These are phyloP conservation scores for Chamaetylas fuelleborni DNA, from an alignment of 2,113 vertebrate genomes.

Conservation along the genomic window DNA sequence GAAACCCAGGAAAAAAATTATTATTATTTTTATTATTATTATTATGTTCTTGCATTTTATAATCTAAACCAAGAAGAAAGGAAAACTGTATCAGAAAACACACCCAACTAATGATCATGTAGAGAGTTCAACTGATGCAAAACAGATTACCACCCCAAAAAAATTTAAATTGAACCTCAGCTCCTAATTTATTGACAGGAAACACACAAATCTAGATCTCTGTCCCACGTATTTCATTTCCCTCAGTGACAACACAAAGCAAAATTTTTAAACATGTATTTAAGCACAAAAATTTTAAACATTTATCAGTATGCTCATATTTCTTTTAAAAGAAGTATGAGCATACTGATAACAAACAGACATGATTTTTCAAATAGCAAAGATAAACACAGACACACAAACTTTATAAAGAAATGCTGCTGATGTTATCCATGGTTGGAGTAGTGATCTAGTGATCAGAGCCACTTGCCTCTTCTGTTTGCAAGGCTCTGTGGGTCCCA, in stretches of 20 bases:
- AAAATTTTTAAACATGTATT: not conserved
- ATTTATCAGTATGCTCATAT: not conserved
- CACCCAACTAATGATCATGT: not conserved
- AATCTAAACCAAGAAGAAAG: not conserved
- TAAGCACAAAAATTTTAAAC: not conserved
- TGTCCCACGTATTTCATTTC: not conserved
- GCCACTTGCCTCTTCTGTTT: not conserved
- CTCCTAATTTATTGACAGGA: not conserved
- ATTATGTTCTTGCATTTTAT: not conserved
- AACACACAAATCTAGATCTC: not conserved
- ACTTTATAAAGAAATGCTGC: not conserved
- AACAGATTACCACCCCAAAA: not conserved
- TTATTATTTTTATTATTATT: too few species aligned
- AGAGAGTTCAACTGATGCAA: not conserved
- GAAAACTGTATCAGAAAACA: not conserved
- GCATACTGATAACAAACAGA: not conserved
- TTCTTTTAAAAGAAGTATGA: not conserved
- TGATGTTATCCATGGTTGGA: not conserved
- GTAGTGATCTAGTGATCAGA: not conserved
- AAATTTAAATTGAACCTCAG: not conserved
- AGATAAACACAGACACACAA: not conserved
- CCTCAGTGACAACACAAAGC: not conserved
- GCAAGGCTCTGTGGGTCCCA: conserved; percentile 5
- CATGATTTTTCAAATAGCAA: not conserved
- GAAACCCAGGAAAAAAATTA: not conserved